phyloP scores from a whole-genome alignment of 2,888 invertebrate genomes.

The Byasa hedistus region DNA sequence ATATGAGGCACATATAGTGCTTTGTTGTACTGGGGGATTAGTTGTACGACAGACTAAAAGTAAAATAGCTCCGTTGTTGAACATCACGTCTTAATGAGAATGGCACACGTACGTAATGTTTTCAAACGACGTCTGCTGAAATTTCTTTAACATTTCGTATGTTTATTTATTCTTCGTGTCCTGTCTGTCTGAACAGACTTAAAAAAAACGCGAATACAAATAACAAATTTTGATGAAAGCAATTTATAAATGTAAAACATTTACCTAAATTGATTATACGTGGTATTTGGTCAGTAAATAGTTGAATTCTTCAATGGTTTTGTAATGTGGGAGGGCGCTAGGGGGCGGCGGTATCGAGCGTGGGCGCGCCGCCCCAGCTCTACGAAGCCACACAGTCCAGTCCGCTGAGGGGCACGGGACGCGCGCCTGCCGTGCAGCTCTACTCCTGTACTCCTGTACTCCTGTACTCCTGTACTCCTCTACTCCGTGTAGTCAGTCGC shows the following conservation, averaged over 20 bases:
- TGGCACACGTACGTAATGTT: slow-evolving; percentile 8
- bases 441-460: no score
- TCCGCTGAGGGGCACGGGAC: slow-evolving; percentile 55
- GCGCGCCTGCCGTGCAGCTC: slow-evolving; percentile 48
- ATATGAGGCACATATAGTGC: not conserved
- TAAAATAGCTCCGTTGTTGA: slow-evolving; percentile 2
- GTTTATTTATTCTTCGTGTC: slow-evolving; percentile 1
- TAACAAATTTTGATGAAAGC: not conserved
- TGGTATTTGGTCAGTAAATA: slow-evolving; percentile 51
- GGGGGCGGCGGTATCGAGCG: slow-evolving; percentile 77
- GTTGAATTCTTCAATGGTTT: slow-evolving; percentile 63
- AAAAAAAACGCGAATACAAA: not conserved
- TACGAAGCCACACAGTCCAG: slow-evolving; percentile 72
- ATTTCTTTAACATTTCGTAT: slow-evolving; percentile 4
- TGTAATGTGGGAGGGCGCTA: slow-evolving; percentile 74
- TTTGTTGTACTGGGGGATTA: slow-evolving; percentile 4
- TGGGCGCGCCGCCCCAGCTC: slow-evolving; percentile 75
- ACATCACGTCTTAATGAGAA: slow-evolving; percentile 17
- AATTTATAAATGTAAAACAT: not conserved
- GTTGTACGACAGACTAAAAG: slow-evolving; percentile 8
- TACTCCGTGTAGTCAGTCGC: slow-evolving; percentile 36
- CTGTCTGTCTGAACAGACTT: not conserved
- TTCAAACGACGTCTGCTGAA: slow-evolving; percentile 15
- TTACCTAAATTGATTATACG: slow-evolving; percentile 19
- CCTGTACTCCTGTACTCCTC: no score